Base-by-base conservation (phyloP, 2,797 vertebrate genomes). In the Tapirus indicus region DNA sequence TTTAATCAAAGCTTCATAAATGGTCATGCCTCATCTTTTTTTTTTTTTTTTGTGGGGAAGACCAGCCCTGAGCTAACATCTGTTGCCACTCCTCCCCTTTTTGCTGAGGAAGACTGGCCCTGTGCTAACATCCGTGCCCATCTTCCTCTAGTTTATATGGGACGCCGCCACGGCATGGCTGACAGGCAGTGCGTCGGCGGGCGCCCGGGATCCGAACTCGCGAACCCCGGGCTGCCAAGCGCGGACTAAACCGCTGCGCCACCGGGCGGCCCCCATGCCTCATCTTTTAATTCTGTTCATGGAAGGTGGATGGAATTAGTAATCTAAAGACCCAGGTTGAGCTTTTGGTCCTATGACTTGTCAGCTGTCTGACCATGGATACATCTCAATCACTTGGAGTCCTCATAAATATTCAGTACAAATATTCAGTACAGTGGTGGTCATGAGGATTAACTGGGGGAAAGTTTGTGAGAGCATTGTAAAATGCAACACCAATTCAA, bases 201-300 rank as follows among this genome's bases (percentile, higher is more conserved):
- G n/a, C n/a, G n/a, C n/a, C n/a, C n/a, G n/a, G n/a, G n/a, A n/a
- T n/a, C n/a, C n/a, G n/a, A n/a, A n/a, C n/a, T n/a, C n/a, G n/a
- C n/a, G n/a, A n/a, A n/a, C n/a, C n/a, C n/a, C n/a, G n/a, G n/a
- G n/a, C n/a, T n/a, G n/a, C n/a, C n/a, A n/a, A n/a, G n/a, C n/a
- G n/a, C n/a, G n/a, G n/a, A n/a, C n/a, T n/a, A n/a, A n/a, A n/a
- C n/a, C n/a, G n/a, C n/a, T n/a, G n/a, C n/a, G n/a, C n/a, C n/a
- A n/a, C n/a, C n/a, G n/a, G n/a, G n/a, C n/a, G n/a, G n/a, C n/a
- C n/a, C n/a, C n/a, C 25, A 14, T 35, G 5, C 1, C 29, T 79
- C 23, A 3, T 71, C 35, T 94, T 90, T 91, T 44, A 90, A 72
- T 64, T 83, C 74, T 86, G 54, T 72, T 89, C 68, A 80, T 80